These are phyloP conservation scores for Leptosomus discolor DNA, from an alignment of 2,113 vertebrate genomes.

Conservation along the genomic window DNA sequence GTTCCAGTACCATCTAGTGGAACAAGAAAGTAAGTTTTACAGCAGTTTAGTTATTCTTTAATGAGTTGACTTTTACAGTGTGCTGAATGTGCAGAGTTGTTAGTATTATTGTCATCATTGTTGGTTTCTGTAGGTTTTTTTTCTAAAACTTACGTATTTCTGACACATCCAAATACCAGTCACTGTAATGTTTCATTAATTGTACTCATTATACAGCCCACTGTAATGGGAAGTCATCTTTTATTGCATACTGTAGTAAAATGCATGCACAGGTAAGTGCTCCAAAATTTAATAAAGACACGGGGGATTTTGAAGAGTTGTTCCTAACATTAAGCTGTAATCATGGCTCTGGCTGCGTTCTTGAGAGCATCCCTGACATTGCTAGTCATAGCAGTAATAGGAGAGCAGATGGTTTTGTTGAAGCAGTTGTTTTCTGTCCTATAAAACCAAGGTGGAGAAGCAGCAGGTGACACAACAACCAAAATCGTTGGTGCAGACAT, in stretches of 20 bases:
- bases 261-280: not conserved
- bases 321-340: not conserved
- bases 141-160: not conserved
- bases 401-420: not conserved
- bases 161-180: not conserved
- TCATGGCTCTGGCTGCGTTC: not conserved
- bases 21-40: not conserved
- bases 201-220: not conserved
- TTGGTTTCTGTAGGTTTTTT: not conserved
- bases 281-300: not conserved
- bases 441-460: not conserved
- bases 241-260: not conserved
- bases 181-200: not conserved
- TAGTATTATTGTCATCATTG: accelerated
- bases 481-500: not conserved
- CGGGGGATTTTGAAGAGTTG: not conserved
- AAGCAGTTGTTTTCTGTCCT: not conserved
- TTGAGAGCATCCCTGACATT: not conserved
- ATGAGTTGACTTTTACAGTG: not conserved
- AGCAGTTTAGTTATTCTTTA: not conserved
- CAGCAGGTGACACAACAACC: not conserved
- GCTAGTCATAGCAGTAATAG: not conserved
- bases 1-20: slow-evolving; percentile 39
- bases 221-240: not conserved
- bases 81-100: not conserved